phyloP scores from a whole-genome alignment of 1,140 invertebrate species.

The Ceratoteleas bidentatus region DNA sequence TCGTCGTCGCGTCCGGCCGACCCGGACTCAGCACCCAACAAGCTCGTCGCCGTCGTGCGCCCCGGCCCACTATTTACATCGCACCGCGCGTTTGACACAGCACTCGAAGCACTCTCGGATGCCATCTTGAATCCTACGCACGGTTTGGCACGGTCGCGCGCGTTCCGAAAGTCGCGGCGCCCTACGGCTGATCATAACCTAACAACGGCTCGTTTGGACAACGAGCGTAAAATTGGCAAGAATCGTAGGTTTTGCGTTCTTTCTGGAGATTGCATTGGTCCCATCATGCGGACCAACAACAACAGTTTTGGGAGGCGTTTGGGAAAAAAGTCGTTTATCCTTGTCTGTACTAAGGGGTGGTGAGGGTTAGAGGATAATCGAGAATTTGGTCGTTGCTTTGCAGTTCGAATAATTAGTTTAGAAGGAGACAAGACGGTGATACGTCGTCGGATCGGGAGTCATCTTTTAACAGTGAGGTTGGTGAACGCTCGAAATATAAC shows the following conservation, averaged over 20 bases:
- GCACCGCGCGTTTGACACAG: conserved; percentile 76
- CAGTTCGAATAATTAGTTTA: too few relatives aligned
- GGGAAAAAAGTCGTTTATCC: background rate
- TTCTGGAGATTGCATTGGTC: background rate
- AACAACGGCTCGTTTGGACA: background rate
- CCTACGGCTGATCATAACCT: background rate
- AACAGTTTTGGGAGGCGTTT: too few relatives aligned
- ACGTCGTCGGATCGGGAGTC: too few relatives aligned
- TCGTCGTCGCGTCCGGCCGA: background rate
- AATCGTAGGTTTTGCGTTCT: background rate
- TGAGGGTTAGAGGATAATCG: too few relatives aligned
- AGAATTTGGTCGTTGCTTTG: too few relatives aligned
- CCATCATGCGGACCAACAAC: too few relatives aligned
- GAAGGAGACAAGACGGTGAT: background rate
- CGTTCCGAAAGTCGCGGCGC: conserved; percentile 5
- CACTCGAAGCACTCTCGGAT: conserved; percentile 78
- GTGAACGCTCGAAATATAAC: conserved; percentile 12
- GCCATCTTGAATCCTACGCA: conserved; percentile 81
- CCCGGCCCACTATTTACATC: conserved; percentile 2
- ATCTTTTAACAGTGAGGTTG: background rate
- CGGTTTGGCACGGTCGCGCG: conserved; percentile 30
- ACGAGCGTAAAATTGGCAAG: background rate
- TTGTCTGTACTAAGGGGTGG: too few relatives aligned
- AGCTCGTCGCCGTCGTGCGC: conserved; percentile 56
- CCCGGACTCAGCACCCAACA: background rate